phyloP scores from a whole-genome alignment of 2,113 vertebrate species.

The Siniperca chuatsi region DNA sequence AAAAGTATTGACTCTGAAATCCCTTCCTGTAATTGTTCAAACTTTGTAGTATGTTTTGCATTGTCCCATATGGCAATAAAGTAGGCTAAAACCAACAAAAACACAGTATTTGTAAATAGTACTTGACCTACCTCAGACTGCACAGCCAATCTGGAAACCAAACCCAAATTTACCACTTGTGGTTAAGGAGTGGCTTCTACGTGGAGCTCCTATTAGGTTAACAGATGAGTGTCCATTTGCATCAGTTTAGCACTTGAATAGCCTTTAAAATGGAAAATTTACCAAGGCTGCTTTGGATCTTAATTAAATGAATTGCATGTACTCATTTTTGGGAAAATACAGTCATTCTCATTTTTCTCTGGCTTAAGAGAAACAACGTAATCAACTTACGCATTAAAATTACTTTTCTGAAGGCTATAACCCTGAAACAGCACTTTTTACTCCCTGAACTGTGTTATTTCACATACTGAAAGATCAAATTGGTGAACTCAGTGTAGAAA shows the following conservation, averaged over 20 bases:
- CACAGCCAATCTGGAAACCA: slow-evolving; percentile 35
- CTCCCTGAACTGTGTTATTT: slow-evolving; percentile 20
- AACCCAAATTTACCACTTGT: slow-evolving; percentile 42
- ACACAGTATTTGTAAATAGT: background rate
- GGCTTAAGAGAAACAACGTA: slow-evolving; percentile 1
- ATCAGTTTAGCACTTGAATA: slow-evolving; percentile 38
- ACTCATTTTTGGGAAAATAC: slow-evolving; percentile 30
- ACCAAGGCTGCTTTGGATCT: slow-evolving; percentile 26
- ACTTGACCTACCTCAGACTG: slow-evolving; percentile 5
- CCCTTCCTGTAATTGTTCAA: slow-evolving; percentile 26
- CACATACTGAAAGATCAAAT: slow-evolving; percentile 18
- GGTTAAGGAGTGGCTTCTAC: slow-evolving; percentile 44
- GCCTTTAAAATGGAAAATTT: slow-evolving; percentile 42
- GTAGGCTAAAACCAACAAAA: slow-evolving; percentile 7
- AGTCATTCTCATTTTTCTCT: slow-evolving; percentile 20
- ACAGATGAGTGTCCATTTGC: slow-evolving; percentile 49
- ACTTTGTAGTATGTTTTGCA: background rate
- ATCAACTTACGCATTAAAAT: slow-evolving; percentile 1
- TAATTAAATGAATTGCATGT: slow-evolving; percentile 43
- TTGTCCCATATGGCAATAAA: slow-evolving; percentile 5
- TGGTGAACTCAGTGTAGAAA: slow-evolving; percentile 29
- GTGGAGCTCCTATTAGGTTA: slow-evolving; percentile 28
- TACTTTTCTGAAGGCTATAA: background rate
- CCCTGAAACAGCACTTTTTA: slow-evolving; percentile 38
- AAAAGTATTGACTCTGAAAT: slow-evolving; percentile 20